phyloP scores from a whole-genome alignment of 2,113 vertebrate species.

The Corythoichthys haematopterus region DNA sequence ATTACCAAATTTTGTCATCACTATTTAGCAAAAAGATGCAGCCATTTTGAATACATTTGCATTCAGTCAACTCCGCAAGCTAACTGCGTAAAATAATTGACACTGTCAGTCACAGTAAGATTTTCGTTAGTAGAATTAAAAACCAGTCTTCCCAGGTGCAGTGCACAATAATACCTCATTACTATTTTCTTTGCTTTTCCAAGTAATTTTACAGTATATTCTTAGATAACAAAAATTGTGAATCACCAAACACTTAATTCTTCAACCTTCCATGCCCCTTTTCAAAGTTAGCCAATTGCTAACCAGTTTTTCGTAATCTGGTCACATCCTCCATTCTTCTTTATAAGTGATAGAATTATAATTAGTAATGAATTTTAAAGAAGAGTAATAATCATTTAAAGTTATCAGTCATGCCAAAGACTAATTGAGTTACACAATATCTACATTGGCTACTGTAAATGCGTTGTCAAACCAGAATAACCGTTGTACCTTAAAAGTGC shows the following conservation, averaged over 20 bases:
- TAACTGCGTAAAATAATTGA: not conserved
- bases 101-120: too few species aligned
- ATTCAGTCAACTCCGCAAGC: not conserved
- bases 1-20: too few species aligned
- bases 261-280: not conserved
- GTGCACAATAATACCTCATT: not conserved
- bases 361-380: not conserved
- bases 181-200: not conserved
- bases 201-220: not conserved
- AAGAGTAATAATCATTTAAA: not conserved
- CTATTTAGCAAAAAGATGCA: too few species aligned
- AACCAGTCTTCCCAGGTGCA: not conserved
- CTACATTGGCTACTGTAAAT: not conserved
- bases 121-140: too few species aligned
- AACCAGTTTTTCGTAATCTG: not conserved
- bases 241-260: not conserved
- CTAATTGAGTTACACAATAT: not conserved
- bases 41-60: not conserved
- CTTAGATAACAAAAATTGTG: not conserved
- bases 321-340: not conserved
- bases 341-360: not conserved
- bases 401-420: not conserved
- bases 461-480: slow-evolving; percentile 3
- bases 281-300: not conserved
- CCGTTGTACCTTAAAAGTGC: slow-evolving; percentile 10